Percentiles rank a stretch among this genome's conserved stretches.
Evolutionary conservation across 2,797 vertebrate genomes (phyloP).

Genomic region (Agapornis canus): DNA sequence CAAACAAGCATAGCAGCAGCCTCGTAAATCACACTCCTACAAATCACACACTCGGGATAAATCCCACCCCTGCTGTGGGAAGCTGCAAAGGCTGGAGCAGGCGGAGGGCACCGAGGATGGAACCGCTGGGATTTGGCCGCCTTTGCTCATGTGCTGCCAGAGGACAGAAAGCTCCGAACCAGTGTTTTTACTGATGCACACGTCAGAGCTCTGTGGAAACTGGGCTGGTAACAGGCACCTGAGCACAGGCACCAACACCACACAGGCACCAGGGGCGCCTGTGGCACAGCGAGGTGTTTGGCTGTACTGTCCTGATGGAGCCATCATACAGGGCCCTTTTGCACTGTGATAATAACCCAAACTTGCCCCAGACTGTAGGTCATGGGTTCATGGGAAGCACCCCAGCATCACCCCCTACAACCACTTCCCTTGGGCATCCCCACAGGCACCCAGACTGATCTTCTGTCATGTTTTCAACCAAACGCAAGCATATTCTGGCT

Average conservation of each 20-base stretch:
- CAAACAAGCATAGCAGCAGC: not conserved
- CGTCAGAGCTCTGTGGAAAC: not conserved
- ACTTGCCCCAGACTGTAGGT: not conserved
- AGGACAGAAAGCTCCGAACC: not conserved
- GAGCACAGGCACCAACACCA: fast-evolving
- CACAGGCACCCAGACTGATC: not conserved
- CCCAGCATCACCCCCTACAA: fast-evolving
- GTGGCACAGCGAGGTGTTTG: not conserved
- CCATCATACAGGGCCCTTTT: fast-evolving
- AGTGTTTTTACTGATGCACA: not conserved
- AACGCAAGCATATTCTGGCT: not conserved
- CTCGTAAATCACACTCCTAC: not conserved
- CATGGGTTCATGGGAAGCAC: fast-evolving
- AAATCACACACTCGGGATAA: not conserved
- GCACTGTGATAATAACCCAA: not conserved
- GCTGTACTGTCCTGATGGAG: not conserved
- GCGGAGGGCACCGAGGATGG: not conserved
- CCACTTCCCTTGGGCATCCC: not conserved
- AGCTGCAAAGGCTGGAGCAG: not conserved
- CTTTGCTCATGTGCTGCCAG: not conserved
- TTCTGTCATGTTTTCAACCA: not conserved
- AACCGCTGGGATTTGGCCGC: fast-evolving
- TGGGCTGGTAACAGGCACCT: not conserved
- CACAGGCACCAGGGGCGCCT: fast-evolving
- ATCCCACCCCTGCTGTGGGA: not conserved